A percentile compares a stretch with the other conserved stretches of the same genome.
These are phyloP conservation scores for Chaetops frenatus DNA, from an alignment of 2,113 vertebrate species.

Conservation along the genomic window DNA sequence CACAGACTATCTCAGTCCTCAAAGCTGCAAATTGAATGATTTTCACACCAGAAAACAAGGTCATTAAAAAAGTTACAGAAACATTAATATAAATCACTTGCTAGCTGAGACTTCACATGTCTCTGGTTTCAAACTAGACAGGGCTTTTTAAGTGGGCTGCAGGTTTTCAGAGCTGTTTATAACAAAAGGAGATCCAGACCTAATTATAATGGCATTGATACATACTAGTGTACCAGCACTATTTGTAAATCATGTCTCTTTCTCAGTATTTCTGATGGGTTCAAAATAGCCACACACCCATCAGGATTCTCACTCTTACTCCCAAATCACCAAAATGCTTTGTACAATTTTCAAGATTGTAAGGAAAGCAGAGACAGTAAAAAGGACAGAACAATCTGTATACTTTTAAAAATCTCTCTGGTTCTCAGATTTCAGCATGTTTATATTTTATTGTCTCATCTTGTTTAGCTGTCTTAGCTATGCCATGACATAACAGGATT, in stretches of 20 bases:
- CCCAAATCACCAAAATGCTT: background rate
- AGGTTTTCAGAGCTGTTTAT: background rate
- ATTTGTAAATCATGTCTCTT: background rate
- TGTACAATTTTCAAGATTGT: background rate
- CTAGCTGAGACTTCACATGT: background rate
- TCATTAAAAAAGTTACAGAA: background rate
- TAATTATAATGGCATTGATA: background rate
- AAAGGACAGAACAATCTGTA: background rate
- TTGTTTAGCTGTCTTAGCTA: background rate
- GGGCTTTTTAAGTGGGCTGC: background rate
- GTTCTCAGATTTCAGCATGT: background rate
- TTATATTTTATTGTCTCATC: constrained; percentile 4
- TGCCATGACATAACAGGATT: background rate
- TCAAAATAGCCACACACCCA: background rate
- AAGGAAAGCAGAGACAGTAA: background rate
- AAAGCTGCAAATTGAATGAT: background rate
- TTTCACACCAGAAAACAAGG: background rate
- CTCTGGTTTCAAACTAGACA: background rate
- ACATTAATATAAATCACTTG: background rate
- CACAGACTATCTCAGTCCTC: background rate
- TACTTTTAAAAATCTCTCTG: background rate
- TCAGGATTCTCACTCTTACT: background rate
- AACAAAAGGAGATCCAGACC: background rate
- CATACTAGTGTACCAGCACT: background rate
- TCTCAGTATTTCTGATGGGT: background rate